phyloP scores from a whole-genome alignment of 2,113 vertebrate species.

The Orientallactaga bullata region DNA sequence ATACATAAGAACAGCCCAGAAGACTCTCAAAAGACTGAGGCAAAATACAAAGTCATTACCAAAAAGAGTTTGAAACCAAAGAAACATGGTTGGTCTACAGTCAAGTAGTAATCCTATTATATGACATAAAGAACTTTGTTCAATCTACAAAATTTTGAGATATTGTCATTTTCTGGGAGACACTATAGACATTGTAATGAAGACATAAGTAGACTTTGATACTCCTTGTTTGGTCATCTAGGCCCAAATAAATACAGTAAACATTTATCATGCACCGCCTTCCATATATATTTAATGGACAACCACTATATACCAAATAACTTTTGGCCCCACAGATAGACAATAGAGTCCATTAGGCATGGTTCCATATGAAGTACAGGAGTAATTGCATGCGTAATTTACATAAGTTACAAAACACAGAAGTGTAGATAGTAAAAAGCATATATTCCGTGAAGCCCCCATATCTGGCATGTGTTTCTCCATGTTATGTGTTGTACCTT shows the following conservation, averaged over 20 bases:
- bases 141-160: not conserved
- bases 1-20: not conserved
- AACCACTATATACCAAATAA: not conserved
- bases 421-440: not conserved
- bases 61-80: constrained; percentile 10
- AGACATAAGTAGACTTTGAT: not conserved
- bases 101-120: not conserved
- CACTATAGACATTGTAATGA: not conserved
- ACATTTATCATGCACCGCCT: not conserved
- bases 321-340: not conserved
- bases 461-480: not conserved
- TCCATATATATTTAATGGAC: not conserved
- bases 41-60: not conserved
- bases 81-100: not conserved
- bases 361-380: not conserved
- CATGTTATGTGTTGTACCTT: not conserved
- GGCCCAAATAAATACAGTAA: not conserved
- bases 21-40: not conserved
- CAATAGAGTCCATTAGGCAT: not conserved
- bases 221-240: not conserved
- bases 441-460: not conserved
- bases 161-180: constrained; percentile 12
- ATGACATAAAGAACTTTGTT: not conserved
- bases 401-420: not conserved
- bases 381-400: not conserved